Evolutionary conservation across 2,797 vertebrate species (phyloP).

Genomic region (Coccyzus lansbergi): DNA sequence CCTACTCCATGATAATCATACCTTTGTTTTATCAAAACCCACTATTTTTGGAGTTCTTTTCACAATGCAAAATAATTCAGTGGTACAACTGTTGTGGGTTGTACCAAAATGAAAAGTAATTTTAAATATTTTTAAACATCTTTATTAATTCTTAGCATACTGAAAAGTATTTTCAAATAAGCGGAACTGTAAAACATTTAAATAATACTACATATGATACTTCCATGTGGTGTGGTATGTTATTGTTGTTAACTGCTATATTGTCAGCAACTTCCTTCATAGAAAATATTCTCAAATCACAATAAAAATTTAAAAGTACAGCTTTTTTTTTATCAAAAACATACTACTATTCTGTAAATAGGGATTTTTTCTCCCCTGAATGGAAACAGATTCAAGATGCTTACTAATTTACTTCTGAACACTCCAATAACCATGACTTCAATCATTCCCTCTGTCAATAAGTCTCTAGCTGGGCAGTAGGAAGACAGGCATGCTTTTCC

Average conservation of each 20-base stretch:
- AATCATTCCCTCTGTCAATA: neutral
- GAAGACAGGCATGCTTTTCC: neutral
- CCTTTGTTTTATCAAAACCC: neutral
- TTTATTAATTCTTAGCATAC: neutral
- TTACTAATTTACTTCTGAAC: conserved; percentile 15
- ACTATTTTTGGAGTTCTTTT: neutral
- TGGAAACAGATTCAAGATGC: conserved; percentile 1
- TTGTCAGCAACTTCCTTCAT: neutral
- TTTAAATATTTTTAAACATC: neutral
- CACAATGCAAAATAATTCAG: neutral
- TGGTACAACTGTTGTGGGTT: neutral
- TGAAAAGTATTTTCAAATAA: neutral
- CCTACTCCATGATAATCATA: neutral
- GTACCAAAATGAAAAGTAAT: neutral
- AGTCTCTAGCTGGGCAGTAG: neutral
- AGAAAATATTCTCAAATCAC: neutral
- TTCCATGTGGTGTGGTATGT: neutral
- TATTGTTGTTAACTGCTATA: neutral
- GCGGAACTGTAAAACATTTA: neutral
- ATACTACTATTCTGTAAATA: neutral
- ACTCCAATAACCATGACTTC: neutral
- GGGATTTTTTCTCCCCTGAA: fast-evolving
- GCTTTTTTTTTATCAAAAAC: neutral
- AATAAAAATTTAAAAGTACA: neutral
- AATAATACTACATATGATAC: neutral